These are phyloP conservation scores for Trichoplusia ni DNA, from an alignment of 1,140 invertebrate species.

Conservation along the genomic window DNA sequence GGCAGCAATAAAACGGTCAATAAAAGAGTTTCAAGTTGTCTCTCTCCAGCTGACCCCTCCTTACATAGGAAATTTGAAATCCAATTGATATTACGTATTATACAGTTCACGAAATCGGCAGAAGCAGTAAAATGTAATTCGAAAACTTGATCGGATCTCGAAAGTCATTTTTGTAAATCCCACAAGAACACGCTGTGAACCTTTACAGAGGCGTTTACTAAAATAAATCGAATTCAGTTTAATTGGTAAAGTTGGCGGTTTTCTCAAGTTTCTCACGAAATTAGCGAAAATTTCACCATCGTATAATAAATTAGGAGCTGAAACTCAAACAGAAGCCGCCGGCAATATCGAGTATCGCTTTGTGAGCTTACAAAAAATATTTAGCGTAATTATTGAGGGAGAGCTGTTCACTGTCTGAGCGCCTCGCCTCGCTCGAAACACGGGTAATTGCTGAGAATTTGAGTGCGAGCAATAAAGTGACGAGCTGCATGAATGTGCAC, in stretches of 20 bases:
- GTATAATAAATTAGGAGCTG: conserved; percentile 32
- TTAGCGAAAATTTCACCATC: conserved; percentile 57
- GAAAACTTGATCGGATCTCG: conserved; percentile 32
- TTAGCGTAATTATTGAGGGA: conserved; percentile 15
- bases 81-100: conserved; percentile 22
- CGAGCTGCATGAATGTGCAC: not conserved
- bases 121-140: conserved; percentile 33
- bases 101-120: conserved; percentile 10
- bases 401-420: not conserved
- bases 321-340: conserved; percentile 29
- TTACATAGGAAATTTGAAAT: conserved; percentile 1
- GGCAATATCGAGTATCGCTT: conserved; percentile 28
- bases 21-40: not conserved
- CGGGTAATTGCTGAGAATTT: not conserved
- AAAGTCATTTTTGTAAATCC: conserved; percentile 46
- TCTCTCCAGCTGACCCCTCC: not conserved
- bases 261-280: conserved; percentile 53
- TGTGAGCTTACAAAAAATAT: conserved; percentile 22
- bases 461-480: not conserved
- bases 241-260: conserved; percentile 67
- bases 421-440: not conserved
- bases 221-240: conserved; percentile 64
- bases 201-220: conserved; percentile 48
- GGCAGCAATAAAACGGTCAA: not conserved
- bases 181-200: conserved; percentile 37